Base-by-base conservation (phyloP, 2,888 invertebrate genomes). In the Melieria picta region DNA sequence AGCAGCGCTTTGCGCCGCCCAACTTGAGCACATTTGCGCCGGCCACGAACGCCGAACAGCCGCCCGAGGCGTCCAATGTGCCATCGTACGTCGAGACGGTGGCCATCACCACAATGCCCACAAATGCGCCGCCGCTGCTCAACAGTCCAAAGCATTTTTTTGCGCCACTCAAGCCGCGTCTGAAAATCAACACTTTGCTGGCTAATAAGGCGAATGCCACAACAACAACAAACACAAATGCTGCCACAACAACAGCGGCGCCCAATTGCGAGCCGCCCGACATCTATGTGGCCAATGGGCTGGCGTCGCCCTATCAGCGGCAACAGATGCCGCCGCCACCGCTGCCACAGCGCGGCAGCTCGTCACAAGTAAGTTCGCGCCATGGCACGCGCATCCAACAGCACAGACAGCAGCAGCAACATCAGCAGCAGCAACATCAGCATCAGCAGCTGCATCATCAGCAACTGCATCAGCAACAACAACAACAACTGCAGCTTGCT, bases 121-220 rank as follows among this genome's bases (percentile, higher is more conserved):
- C 79, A 47, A 74, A 72, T 66, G 71, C 57, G 64, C 65, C 71
- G 64, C 55, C 73, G 70, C 46, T 46, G 10, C 30, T 65, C 4
- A 66, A 68, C 48, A 62, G 50, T n/a, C 87, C 86, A 0, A 88
- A 85, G 76, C 88, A 88, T 76, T 88, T 88, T 75, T 88, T 88
- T 77, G 85, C 88, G 42, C 88, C 88, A 13, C 80, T 87, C 7
- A 86, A 86, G 77, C 84, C 85, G 58, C 83, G 84, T 69, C 78
- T 85, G 55, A 82, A 81, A 77, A 76, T 84, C 65, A 81, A 85
- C 78, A 82, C 86, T 72, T 77, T 84, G 52, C 71, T 85, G 61
- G 83, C 85, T 72, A 80, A 84, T 71, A 79, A 81, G 61, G 72
- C 70, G 7, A 55, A 72, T 16, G 7, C 72, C 76, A 7, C 79